Percentiles rank a stretch among this genome's conserved stretches.
Conservation (phyloP, 2,888 invertebrate species). For the Thera obeliscata region DNA sequence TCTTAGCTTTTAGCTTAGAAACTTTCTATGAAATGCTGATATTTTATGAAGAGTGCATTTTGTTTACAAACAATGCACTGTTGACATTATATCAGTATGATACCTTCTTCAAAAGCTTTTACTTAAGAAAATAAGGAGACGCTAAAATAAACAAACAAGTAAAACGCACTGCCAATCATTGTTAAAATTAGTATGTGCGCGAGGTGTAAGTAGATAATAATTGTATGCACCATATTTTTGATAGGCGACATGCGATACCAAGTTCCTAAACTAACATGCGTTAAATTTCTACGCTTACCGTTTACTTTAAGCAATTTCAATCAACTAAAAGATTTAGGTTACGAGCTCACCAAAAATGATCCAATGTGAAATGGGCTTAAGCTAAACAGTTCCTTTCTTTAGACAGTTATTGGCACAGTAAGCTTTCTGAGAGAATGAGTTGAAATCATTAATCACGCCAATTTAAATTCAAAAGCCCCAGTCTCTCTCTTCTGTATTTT, state of each 20-base stretch:
- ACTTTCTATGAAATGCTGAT: conserved; percentile 45
- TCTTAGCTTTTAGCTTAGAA: conserved; percentile 46
- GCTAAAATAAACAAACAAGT: too few species aligned
- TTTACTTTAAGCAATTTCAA: conserved; percentile 37
- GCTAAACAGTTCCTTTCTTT: conserved; percentile 39
- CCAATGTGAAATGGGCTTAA: conserved; percentile 37
- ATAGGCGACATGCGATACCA: background rate
- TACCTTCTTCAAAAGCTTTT: conserved; percentile 13
- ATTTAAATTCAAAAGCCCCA: conserved; percentile 50
- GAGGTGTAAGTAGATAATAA: too few species aligned
- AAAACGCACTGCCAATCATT: too few species aligned
- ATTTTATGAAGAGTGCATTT: conserved; percentile 35
- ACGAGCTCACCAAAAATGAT: conserved; percentile 37
- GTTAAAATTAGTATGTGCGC: too few species aligned
- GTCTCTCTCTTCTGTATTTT: conserved; percentile 40
- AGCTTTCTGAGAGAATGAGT: conserved; percentile 44
- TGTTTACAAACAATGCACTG: conserved; percentile 36
- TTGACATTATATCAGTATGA: background rate
- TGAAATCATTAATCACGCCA: conserved; percentile 49
- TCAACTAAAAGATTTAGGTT: conserved; percentile 45
- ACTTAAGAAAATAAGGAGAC: background rate
- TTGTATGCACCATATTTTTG: too few species aligned
- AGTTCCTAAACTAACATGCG: background rate
- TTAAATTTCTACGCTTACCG: conserved; percentile 31
- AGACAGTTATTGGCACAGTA: conserved; percentile 47